Evolutionary conservation across 2,888 invertebrate species (phyloP).

Genomic region (Epicampocera succincta): DNA sequence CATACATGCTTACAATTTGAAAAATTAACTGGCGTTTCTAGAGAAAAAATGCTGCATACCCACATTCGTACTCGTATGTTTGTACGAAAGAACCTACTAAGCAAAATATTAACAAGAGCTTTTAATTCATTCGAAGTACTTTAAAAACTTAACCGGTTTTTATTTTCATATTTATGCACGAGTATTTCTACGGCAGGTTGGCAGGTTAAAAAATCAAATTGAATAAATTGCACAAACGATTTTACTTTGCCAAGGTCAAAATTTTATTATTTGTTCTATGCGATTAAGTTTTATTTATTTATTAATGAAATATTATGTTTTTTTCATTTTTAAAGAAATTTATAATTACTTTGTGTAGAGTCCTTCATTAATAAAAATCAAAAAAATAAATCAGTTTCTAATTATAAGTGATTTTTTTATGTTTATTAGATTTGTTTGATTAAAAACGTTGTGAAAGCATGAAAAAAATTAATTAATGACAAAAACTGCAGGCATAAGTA

Average conservation of each 20-base stretch:
- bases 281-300: background rate
- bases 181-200: too few species aligned
- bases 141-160: conserved; percentile 52
- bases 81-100: background rate
- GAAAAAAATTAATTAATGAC: too few species aligned
- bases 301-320: background rate
- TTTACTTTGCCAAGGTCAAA: conserved; percentile 53
- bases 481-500: too few species aligned
- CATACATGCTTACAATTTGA: conserved; percentile 1
- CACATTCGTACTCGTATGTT: background rate
- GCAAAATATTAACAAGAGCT: conserved; percentile 24
- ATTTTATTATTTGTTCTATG: conserved; percentile 46
- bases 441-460: too few species aligned
- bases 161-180: background rate
- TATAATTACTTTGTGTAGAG: conserved; percentile 22
- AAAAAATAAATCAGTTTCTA: too few species aligned
- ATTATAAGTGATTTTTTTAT: too few species aligned
- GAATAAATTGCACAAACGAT: conserved; percentile 38
- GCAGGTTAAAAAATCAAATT: conserved; percentile 53
- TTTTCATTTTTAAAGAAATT: conserved; percentile 31
- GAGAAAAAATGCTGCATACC: conserved; percentile 3
- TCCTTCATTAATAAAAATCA: too few species aligned
- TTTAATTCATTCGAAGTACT: conserved; percentile 34
- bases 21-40: conserved; percentile 32
- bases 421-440: too few species aligned